Evolutionary conservation across 2,797 vertebrate genomes (phyloP), one percentile per base, ranked within the genome.

Genomic region (Emys orbicularis): DNA sequence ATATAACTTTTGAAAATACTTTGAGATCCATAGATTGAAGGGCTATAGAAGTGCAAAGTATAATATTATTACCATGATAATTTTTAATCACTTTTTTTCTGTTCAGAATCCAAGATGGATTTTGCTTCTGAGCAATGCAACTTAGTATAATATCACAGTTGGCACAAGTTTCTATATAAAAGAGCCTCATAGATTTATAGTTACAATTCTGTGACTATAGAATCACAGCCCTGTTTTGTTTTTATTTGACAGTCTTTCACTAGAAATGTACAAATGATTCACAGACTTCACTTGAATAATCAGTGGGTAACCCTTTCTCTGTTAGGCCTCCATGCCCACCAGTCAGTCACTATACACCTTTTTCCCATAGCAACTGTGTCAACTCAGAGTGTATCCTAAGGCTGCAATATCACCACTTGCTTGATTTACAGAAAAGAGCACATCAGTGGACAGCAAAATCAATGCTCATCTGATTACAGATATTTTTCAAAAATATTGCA

Each of bases 241-340:
- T 47, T 96, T 56, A 56, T 95, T 92, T 94, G 85, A 83, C 93
- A 84, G 82, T 82, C 94, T 94, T 81, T 84, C 87, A 77, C 25
- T 81, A 84, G 95, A 27, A 87, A 87, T 65, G 86, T 80, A 84
- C 77, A 53, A 83, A 84, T 82, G 83, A 77, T 49, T 84, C 84
- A 41, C 7, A 19, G 89, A 5, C 82, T 77, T 81, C 90, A 44
- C 34, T 57, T 15, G 68, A 85, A 8, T 57, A 76, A 95, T 93
- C 76, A 81, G 74, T 92, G 88, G 77, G 85, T 25, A 53, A 65
- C 82, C 85, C 90, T 61, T 49, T 79, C 77, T 2, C 87, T 87
- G 88, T 53, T 91, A 54, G 1, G 12, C 29, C 59, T 92, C 88
- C 87, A 92, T 90, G 87, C 92, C 90, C 88, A 81, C 56, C 82